Evolutionary conservation across 2,888 invertebrate species (phyloP).

Genomic region (Marronus borbonicus): DNA sequence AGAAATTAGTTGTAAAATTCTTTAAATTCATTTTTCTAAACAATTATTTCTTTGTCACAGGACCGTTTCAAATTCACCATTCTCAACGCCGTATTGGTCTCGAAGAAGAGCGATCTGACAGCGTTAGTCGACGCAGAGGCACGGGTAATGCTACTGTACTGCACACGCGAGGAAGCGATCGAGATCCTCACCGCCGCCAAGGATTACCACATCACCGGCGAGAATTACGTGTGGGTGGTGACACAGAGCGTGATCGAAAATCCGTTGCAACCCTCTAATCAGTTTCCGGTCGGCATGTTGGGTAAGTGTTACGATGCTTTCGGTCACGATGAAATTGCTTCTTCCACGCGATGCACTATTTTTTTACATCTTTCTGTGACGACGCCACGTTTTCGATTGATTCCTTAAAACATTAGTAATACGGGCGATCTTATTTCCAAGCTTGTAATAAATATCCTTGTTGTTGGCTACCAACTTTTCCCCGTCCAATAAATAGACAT

Average conservation of each 20-base stretch:
- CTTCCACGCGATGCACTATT: background rate
- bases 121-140: slow-evolving; percentile 92
- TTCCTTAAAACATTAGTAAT: too few species aligned
- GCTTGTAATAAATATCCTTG: too few species aligned
- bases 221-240: slow-evolving; percentile 97
- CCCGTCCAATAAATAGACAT: too few species aligned
- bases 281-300: slow-evolving; percentile 94
- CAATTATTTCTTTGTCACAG: slow-evolving; percentile 62
- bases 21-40: too few species aligned
- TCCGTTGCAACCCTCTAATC: slow-evolving; percentile 81
- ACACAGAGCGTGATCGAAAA: slow-evolving; percentile 94
- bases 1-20: too few species aligned
- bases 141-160: slow-evolving; percentile 92
- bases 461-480: too few species aligned
- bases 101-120: slow-evolving; percentile 82
- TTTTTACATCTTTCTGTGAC: too few species aligned
- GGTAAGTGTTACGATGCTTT: slow-evolving; percentile 73
- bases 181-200: slow-evolving; percentile 85
- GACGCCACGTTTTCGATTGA: too few species aligned
- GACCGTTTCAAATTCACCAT: slow-evolving; percentile 86
- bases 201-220: slow-evolving; percentile 85
- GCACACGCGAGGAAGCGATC: slow-evolving; percentile 89
- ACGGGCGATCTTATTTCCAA: too few species aligned
- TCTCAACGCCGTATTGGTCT: slow-evolving; percentile 88
- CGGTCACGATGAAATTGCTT: slow-evolving; percentile 12